Base-by-base conservation (phyloP, 2,888 invertebrate species). In the Parthenolecanium corni region DNA sequence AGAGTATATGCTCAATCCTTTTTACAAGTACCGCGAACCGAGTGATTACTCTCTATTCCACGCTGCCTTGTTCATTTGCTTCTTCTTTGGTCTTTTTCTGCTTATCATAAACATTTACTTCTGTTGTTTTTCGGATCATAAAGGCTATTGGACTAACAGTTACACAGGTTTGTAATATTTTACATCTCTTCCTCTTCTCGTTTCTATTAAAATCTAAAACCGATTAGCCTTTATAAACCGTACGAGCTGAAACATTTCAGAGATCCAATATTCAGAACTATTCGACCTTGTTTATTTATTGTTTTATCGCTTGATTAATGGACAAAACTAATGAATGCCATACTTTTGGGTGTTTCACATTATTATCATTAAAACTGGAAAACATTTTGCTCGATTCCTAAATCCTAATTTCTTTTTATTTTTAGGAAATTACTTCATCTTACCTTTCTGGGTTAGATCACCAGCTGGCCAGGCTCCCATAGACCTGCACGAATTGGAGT, bases 31-130 rank as follows among this genome's bases (percentile, higher is more conserved):
- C 66, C 78, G 76, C 69, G 76, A 77, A 66, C 80, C 78, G 74
- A 85, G 87, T 65, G 85, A 90, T 74, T 91, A 85, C 72, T 84
- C 86, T n/a, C 81, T 85, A 49, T 91, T 92, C 76, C 91, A 91
- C 77, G 82, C 87, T 68, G 80, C 83, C 16, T 84, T 91, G 67
- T 82, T 85, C 24, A 80, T 91, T 72, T 85, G 87, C 73, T 80
- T 88, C 3, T 76, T 89, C 42, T 73, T 91, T 68, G 80, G 83
- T 61, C 79, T 82, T 11, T 76, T 82, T 21, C 75, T 92, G 65
- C 78, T 90, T 66, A 77, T 87, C 66, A 72, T 91, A 65, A 91
- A 91, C 74, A 76, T 89, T 25, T 78, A 84, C 40, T 81, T 88
- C 71, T 88, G 89, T 71, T 90, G 84, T 73, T 86, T 89, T 72